Evolutionary conservation across 2,113 vertebrate genomes (phyloP), one percentile per base, ranked within the genome.

Genomic region (Salvelinus alpinus): DNA sequence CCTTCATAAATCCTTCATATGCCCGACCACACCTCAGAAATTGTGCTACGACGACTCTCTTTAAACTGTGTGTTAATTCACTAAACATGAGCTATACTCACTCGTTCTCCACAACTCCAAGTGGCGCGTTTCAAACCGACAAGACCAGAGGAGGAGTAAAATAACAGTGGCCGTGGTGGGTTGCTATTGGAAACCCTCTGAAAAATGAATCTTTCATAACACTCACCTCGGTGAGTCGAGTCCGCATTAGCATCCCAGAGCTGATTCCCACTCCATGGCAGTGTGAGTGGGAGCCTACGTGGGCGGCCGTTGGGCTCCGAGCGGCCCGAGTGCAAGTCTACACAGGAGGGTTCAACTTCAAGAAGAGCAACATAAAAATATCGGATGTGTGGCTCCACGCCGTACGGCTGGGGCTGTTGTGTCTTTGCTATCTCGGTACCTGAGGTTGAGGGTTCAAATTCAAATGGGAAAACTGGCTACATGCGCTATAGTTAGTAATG

Each of bases 171-270:
- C n/a, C 3, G 59, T 9, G 31, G 62, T 67, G 67, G 70, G 82
- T 84, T 86, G 82, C 83, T 73, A 87, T 80, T 77, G 81, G 85
- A 81, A 83, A 87, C 83, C 48, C 48, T 64, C 76, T 73, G 80
- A 75, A 73, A 81, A 75, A 87, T 78, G 76, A 70, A 78, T 74
- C 78, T 81, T 84, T 83, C 75, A 84, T 83, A 83, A 82, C 83
- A 80, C 74, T 82, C 80, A 71, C 85, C 85, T 80, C 80, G 65
- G 71, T 48, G 34, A 22, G 34, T 54, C 12, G 38, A 44, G 67
- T 34, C 11, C n/a, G n/a, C 68, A 70, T 70, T 70, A 70, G 68
- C 68, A 70, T 70, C 38, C 68, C 68, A 48, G 34, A 47, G 72
- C 78, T 51, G 80, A 66, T 80, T 84, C 78, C 75, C 84, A 76